Evolutionary conservation across 2,888 invertebrate genomes (phyloP), one percentile per base, ranked within the genome.

Genomic region (Napeogenes inachia): DNA sequence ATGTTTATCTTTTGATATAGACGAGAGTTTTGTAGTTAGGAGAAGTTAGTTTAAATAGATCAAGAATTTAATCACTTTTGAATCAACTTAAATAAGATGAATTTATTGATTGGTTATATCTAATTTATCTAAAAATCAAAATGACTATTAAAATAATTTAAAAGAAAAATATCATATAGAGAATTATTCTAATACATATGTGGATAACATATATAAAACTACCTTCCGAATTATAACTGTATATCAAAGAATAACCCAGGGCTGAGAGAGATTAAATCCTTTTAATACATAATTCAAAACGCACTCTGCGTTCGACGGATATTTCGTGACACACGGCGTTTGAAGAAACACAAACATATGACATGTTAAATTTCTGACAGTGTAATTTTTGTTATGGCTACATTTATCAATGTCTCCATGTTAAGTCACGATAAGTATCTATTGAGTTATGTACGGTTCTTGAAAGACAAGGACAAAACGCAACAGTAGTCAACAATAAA

Each of bases 251-350:
- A 50, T 30, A 50, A 30, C 30, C 21, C 30, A 68, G 74, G 68
- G 66, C 71, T 67, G 71, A 74, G 70, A 59, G 61, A 73, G 74
- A 79, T 79, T 76, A 80, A 78, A 79, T 77, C 74, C 68, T 73
- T 77, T 79, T 81, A 78, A 80, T 83, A 80, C 74, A 81, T 81
- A 81, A 82, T 81, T 81, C 78, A 81, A 70, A 69, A 73, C 74
- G 70, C 74, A 77, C 75, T 78, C 76, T 72, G 73, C 68, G 66
- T 69, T 68, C 64, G 66, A 64, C 54, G 59, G 50, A 64, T 59
- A 54, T 30, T 33, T 55, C 30, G 60, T 13, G 62, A 78, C 75
- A 76, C 66, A 76, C 72, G 45, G 77, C 2, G 42, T 32, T 0
- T 2, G 0, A 50, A 64, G 63, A 57, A 63, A 59, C 4, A 13